Conservation (phyloP, 2,888 invertebrate species). For the Cantharis lateralis region DNA sequence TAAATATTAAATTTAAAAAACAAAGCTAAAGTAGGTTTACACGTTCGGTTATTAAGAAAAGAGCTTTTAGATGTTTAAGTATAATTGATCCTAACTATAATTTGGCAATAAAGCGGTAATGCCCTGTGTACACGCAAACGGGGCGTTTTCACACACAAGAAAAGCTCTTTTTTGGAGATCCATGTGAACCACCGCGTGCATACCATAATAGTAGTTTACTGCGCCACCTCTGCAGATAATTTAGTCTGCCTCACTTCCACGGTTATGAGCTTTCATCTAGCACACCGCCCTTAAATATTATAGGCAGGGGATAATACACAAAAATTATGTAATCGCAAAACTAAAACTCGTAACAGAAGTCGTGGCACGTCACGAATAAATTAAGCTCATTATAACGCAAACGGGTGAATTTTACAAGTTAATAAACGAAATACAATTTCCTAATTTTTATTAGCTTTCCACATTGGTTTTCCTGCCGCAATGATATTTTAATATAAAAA, state of each 20-base stretch:
- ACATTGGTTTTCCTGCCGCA: neutral
- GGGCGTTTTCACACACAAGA: constrained; percentile 22
- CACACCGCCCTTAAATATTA: neutral
- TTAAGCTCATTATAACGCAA: neutral
- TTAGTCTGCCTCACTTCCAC: constrained; percentile 10
- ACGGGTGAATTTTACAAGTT: neutral
- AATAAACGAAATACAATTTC: neutral
- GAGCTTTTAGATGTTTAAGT: neutral
- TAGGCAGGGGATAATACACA: neutral
- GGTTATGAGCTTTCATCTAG: constrained; percentile 10
- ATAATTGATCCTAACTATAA: constrained; percentile 21
- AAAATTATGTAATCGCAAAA: neutral
- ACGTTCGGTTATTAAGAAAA: neutral
- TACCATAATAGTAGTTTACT: constrained; percentile 19
- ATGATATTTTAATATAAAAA: neutral
- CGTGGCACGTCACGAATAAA: neutral
- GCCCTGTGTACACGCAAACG: constrained; percentile 27
- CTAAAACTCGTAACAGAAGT: neutral
- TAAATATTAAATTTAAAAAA: neutral
- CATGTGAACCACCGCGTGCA: constrained; percentile 25
- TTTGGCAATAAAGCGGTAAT: constrained; percentile 30
- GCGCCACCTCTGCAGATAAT: constrained; percentile 26
- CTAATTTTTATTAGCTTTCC: neutral
- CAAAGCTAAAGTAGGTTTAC: neutral
- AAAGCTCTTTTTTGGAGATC: constrained; percentile 22